Evolutionary conservation across 2,113 vertebrate species (phyloP), one percentile per base, ranked within the genome.

Genomic region (Mystacornis crossleyi): DNA sequence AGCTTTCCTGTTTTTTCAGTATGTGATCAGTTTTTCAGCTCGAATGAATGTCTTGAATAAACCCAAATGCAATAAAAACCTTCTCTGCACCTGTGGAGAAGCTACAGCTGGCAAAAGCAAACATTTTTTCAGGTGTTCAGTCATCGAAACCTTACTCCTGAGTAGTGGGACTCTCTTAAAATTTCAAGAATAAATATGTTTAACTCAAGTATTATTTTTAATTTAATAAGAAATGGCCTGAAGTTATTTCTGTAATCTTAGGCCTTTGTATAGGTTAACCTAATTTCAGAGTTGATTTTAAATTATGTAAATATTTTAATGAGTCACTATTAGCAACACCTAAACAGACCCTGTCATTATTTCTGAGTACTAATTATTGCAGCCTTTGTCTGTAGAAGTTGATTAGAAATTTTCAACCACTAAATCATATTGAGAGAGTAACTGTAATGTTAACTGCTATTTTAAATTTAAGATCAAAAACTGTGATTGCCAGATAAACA

Each of bases 61-160:
- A 65, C 33, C 45, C 48, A 80, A 93, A 88, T 40, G 36, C 58
- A 92, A 34, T 65, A 86, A 73, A 94, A 89, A 29, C 18, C 43
- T 42, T 66, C 64, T 93, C 42, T 92, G 72, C 83, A 97, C 93
- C 86, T 95, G 94, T 40, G 28, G 72, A 94, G 75, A 95, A 93
- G 42, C 11, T 95, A 70, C 95, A 95, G 80, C 80, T 95, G 91
- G 75, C 69, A 94, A 92, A 95, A 81, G 60, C 43, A 95, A 96
- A 95, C 69, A 84, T 94, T 96, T 83, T 96, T 86, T 33, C 94
- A 95, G 89, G 91, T 95, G 94, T 86, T 92, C 81, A 71, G 67
- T 83, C 51, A 86, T 24, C 0, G 0, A 25, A 55, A 95, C 66
- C 80, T 62, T 90, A 66, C 25, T 86, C 15, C 48, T 78, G 75